Evolutionary conservation across 2,113 vertebrate genomes (phyloP).

Genomic region (Cyrtonyx montezumae): DNA sequence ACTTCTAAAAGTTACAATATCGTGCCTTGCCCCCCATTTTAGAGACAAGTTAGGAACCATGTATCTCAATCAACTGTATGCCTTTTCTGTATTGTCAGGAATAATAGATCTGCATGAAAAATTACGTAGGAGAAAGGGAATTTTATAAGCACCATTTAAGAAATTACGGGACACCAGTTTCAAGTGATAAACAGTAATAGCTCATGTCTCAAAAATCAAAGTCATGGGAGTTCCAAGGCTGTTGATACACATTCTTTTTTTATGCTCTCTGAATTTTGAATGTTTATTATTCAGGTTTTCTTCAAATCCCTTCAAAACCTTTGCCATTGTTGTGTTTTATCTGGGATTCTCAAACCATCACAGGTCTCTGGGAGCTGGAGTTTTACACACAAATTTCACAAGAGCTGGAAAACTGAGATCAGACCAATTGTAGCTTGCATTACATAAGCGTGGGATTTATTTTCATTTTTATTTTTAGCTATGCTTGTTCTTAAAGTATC

Average conservation of each 20-base stretch:
- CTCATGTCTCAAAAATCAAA: not conserved
- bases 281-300: not conserved
- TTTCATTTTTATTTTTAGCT: not conserved
- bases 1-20: conserved; percentile 68
- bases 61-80: conserved; percentile 19
- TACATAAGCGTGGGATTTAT: not conserved
- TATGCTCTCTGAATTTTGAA: not conserved
- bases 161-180: not conserved
- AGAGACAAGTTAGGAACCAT: conserved; percentile 35
- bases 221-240: not conserved
- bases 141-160: not conserved
- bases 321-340: not conserved
- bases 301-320: not conserved
- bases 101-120: conserved; percentile 10
- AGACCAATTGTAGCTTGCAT: not conserved
- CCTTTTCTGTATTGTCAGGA: not conserved
- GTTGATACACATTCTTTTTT: not conserved
- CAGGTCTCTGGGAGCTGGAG: not conserved
- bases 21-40: conserved; percentile 58
- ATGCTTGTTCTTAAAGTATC: not conserved
- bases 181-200: not conserved
- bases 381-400: not conserved
- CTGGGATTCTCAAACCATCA: not conserved
- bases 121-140: not conserved
- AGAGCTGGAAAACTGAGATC: not conserved